A percentile compares a stretch with the other conserved stretches of the same genome.
phyloP scores from a whole-genome alignment of 2,888 invertebrate genomes.

The Amblyjoppa proteus region DNA sequence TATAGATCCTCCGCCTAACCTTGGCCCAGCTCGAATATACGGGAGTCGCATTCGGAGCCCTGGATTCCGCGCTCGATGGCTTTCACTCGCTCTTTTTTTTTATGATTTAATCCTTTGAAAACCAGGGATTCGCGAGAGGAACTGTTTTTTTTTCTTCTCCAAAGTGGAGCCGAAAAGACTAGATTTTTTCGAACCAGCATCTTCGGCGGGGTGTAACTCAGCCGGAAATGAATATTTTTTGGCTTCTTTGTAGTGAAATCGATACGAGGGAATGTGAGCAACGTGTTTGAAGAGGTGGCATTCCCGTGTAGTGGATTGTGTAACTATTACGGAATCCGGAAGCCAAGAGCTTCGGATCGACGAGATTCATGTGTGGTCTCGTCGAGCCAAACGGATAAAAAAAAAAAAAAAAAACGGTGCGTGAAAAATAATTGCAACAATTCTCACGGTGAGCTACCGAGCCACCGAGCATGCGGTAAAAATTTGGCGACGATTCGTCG shows the following conservation, averaged over 20 bases:
- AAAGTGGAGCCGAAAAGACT: too few species aligned
- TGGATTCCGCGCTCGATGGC: not conserved
- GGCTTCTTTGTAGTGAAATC: not conserved
- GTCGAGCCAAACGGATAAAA: not conserved
- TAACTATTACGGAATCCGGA: too few species aligned
- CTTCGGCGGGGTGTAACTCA: too few species aligned
- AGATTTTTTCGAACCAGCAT: not conserved
- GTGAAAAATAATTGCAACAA: not conserved
- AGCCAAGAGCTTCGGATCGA: too few species aligned
- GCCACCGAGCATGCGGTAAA: not conserved
- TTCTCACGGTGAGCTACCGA: not conserved
- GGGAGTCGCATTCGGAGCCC: not conserved
- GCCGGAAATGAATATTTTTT: not conserved
- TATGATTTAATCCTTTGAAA: not conserved
- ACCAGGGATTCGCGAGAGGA: not conserved
- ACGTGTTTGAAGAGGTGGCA: too few species aligned
- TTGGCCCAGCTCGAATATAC: constrained; percentile 10
- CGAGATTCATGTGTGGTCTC: too few species aligned
- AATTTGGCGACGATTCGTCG: not conserved
- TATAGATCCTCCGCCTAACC: constrained; percentile 20
- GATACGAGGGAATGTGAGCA: not conserved
- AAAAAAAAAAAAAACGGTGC: not conserved
- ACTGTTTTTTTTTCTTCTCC: not conserved
- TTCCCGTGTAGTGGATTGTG: too few species aligned
- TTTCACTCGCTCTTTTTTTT: not conserved